A percentile compares a stretch with the other conserved stretches of the same genome.
Conservation (phyloP, 1,140 invertebrate species). For the Lethrus apterus region DNA sequence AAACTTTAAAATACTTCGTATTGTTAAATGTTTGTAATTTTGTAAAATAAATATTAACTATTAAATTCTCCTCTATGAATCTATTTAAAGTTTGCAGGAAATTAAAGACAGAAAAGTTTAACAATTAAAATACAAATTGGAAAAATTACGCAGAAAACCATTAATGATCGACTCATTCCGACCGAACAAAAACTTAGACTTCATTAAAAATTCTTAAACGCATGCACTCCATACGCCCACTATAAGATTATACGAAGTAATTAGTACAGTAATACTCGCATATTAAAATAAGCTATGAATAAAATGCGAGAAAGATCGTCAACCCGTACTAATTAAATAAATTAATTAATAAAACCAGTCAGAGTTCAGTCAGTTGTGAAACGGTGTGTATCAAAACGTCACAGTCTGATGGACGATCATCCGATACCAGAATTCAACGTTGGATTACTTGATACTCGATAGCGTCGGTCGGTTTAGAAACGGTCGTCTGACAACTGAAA, state of each 20-base stretch:
- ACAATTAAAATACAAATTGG: neutral
- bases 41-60: neutral
- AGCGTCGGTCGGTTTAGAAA: slow-evolving; percentile 4
- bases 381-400: slow-evolving; percentile 1
- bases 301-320: too few relatives aligned
- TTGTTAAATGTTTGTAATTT: too few relatives aligned
- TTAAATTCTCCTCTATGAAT: neutral
- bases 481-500: too few relatives aligned
- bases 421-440: slow-evolving; percentile 6
- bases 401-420: slow-evolving; percentile 11
- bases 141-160: too few relatives aligned
- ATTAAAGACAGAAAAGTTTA: neutral
- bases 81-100: neutral
- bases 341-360: slow-evolving; percentile 13
- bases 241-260: neutral
- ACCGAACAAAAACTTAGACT: neutral
- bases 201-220: neutral
- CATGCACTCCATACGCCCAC: neutral
- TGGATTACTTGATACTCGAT: slow-evolving; percentile 13
- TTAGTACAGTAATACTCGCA: neutral
- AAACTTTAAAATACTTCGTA: slow-evolving; percentile 5
- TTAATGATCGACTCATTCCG: neutral
- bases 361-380: slow-evolving; percentile 11
- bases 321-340: slow-evolving; percentile 12
- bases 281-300: too few relatives aligned